Evolutionary conservation across 2,113 vertebrate genomes (phyloP).

Genomic region (Himantopus leucocephalus): DNA sequence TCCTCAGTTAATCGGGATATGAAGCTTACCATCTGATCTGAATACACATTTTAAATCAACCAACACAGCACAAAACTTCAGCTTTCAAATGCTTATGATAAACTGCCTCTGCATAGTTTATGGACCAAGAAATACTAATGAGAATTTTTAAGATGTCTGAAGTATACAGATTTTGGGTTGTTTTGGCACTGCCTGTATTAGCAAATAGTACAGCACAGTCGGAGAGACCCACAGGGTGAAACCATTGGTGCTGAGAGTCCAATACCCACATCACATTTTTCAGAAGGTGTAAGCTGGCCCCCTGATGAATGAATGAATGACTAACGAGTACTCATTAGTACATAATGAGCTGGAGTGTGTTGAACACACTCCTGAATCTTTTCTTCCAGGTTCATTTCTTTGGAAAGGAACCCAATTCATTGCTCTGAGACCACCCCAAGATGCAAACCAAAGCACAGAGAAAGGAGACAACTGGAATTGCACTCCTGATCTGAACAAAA

Average conservation of each 20-base stretch:
- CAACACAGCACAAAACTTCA: background rate
- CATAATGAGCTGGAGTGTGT: background rate
- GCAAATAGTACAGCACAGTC: background rate
- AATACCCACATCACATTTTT: background rate
- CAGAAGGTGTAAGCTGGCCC: background rate
- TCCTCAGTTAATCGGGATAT: background rate
- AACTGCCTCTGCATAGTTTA: background rate
- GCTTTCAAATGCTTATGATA: background rate
- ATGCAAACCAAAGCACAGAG: background rate
- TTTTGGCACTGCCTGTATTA: background rate
- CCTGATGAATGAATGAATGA: background rate
- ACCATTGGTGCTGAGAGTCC: background rate
- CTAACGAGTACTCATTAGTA: background rate
- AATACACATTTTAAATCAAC: background rate
- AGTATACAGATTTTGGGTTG: background rate
- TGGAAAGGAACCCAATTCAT: background rate
- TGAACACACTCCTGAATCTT: background rate
- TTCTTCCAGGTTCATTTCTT: background rate
- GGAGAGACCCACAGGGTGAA: background rate
- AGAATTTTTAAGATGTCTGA: background rate
- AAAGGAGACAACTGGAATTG: background rate
- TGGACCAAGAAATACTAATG: background rate
- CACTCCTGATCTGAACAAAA: background rate
- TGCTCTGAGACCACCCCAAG: background rate
- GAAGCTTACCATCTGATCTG: background rate